Base-by-base conservation (phyloP, 2,113 vertebrate species). In the Gorilla gorilla region DNA sequence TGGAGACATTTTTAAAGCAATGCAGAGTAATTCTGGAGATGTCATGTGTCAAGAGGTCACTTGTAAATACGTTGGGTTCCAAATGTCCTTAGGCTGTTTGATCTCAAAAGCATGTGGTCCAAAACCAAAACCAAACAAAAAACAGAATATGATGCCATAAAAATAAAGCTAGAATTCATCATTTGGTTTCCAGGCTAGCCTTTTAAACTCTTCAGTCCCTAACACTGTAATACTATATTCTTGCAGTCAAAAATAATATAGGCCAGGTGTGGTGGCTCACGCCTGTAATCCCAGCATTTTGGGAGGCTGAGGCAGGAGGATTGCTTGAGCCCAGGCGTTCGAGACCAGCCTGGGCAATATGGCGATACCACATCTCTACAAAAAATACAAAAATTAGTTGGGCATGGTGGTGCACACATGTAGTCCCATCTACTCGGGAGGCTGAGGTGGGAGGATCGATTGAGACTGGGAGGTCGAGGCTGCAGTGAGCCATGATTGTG, bases 121-220 rank as follows among this genome's bases (percentile, higher is more conserved):
- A 14, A 96, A 94, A 91, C 86, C 43, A 14, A 96, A 94, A 91
- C 40, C 40, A 96, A 81, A 93, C 35, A 90, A 91, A 94, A 87
- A 88, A 64, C 78, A 81, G 89, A 96, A 92, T 82, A 68, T 12
- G 16, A 20, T 52, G 6, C 79, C 43, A 70, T 72, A n/a, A 76
- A 85, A 94, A 72, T 95, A 93, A 93, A 96, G 76, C 35, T 48
- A 45, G 72, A 90, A 57, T 72, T 87, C 14, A 55, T 87, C 83
- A 52, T 75, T 95, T 68, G 57, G 88, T 92, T 79, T n/a, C 68
- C 73, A 89, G 78, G 16, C 50, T 72, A 75, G 57, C 45, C 52
- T 93, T 83, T 48, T 43, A 61, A 81, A 43, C 35, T 83, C 52
- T 85, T 75, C 57, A 43, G 35, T 50, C 80, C 40, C 43, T 38